Base-by-base conservation (phyloP, 2,113 vertebrate genomes). In the Melozone crissalis region DNA sequence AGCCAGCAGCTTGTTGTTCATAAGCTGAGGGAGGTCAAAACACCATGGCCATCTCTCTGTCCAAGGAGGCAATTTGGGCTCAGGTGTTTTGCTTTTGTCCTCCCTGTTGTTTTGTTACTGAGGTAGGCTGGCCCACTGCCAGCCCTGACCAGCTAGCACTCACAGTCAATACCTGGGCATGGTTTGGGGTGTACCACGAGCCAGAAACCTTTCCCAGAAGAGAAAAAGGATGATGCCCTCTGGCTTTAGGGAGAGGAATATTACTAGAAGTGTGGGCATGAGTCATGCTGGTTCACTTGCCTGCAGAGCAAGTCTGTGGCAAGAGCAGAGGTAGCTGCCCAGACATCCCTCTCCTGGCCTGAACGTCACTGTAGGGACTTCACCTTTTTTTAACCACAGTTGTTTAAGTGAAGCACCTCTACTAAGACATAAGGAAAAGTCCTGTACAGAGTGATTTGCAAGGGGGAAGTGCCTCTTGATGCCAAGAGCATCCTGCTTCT, bases 401-500 rank as follows among this genome's bases (percentile, higher is more conserved):
- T 35, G 20, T 57, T 62, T 51, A 67, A 63, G 26, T 22, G 30
- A 93, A 55, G 5, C 4, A 46, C 2, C 15, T 71, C 51, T 20
- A 8, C 20, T 16, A 47, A 46, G 14, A n/a, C 10, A 30, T 2
- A 24, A 5, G 13, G 10, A 44, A 15, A 81, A 39, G 15, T 41
- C 15, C 46, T 68, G 16, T 7, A 28, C 23, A 22, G 46, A 26
- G 9, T 6, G 11, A 11, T 81, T 78, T 75, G 10, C 10, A 27
- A 57, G 5, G 5, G 4, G 4, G 1, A 63, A 2, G 1, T 43
- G 30, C 7, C 47, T 66, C n/a, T 78, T 2, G 1, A 19, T 28
- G 35, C 17, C 3, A 2, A 63, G 57, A 78, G 12, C 8, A 55
- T 43, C n/a, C 44, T 24, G 3, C 8, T 84, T 62, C 37, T 66